Evolutionary conservation across 2,888 invertebrate genomes (phyloP).

Genomic region (Ophonus ardosiacus): DNA sequence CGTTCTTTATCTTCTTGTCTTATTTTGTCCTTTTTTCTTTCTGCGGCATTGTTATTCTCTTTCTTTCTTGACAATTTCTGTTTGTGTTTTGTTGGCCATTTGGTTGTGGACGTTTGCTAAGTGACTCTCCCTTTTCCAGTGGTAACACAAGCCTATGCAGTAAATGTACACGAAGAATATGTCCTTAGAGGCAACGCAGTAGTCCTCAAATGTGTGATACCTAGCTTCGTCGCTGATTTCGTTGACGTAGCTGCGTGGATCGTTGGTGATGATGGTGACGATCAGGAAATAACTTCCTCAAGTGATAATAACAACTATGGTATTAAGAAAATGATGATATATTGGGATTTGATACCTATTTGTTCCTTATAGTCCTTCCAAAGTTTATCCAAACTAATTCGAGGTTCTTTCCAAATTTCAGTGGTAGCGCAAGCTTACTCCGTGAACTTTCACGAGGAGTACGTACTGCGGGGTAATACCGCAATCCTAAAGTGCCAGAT

Average conservation of each 20-base stretch:
- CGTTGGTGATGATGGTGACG: conserved; percentile 85
- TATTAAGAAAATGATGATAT: conserved; percentile 70
- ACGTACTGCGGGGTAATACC: conserved; percentile 92
- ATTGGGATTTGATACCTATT: neutral
- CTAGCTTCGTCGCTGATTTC: conserved; percentile 92
- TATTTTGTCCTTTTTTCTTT: neutral
- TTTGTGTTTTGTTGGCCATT: neutral
- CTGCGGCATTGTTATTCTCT: neutral
- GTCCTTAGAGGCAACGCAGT: conserved; percentile 90
- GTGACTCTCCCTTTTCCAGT: conserved; percentile 76
- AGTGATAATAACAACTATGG: conserved; percentile 78
- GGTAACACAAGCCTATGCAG: conserved; percentile 93
- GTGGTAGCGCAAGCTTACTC: conserved; percentile 94
- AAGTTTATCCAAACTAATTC: neutral
- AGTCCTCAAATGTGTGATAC: conserved; percentile 88
- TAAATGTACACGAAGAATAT: conserved; percentile 94
- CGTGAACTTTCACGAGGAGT: conserved; percentile 93
- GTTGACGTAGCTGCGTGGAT: conserved; percentile 89
- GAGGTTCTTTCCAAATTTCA: conserved; percentile 78
- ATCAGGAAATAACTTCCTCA: conserved; percentile 75
- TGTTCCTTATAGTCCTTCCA: neutral
- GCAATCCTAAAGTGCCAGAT: conserved; percentile 95
- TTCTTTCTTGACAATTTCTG: neutral
- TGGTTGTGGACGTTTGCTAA: neutral
- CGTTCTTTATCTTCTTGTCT: neutral